Conservation (phyloP, 2,113 vertebrate genomes). For the Talpa occidentalis region DNA sequence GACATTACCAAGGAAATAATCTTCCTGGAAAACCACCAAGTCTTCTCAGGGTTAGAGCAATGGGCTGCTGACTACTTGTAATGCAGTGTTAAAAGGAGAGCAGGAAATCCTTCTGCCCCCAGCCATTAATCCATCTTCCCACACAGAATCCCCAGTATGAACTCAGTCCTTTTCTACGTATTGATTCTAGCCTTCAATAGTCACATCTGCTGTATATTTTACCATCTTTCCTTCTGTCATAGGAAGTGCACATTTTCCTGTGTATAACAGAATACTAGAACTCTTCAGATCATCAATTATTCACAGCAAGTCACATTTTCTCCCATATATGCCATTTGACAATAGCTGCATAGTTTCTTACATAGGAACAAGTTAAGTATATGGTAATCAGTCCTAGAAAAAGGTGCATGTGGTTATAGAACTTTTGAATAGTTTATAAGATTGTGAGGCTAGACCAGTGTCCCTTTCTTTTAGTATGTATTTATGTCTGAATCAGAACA, state of each 20-base stretch:
- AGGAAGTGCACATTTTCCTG: neutral
- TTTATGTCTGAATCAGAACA: no score
- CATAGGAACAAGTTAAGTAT: neutral
- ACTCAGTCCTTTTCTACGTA: constrained; percentile 66
- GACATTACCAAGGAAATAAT: constrained; percentile 61
- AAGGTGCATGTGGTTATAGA: neutral
- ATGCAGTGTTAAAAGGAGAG: constrained; percentile 69
- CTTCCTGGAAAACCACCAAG: constrained; percentile 61
- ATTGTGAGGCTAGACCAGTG: neutral
- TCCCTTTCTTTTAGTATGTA: neutral
- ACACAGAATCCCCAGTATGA: neutral
- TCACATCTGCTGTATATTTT: neutral
- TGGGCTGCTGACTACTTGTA: constrained; percentile 9
- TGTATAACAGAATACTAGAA: neutral
- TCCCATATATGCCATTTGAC: neutral
- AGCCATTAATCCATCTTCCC: constrained; percentile 64
- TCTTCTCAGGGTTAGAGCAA: constrained; percentile 53
- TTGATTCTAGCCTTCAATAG: neutral
- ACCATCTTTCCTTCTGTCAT: neutral
- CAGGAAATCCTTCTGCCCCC: neutral
- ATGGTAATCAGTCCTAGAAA: neutral
- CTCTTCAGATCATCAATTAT: neutral
- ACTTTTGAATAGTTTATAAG: neutral
- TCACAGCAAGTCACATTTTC: neutral
- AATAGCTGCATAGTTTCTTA: neutral